phyloP scores from a whole-genome alignment of 2,113 vertebrate species.

The Pelusios castaneus region DNA sequence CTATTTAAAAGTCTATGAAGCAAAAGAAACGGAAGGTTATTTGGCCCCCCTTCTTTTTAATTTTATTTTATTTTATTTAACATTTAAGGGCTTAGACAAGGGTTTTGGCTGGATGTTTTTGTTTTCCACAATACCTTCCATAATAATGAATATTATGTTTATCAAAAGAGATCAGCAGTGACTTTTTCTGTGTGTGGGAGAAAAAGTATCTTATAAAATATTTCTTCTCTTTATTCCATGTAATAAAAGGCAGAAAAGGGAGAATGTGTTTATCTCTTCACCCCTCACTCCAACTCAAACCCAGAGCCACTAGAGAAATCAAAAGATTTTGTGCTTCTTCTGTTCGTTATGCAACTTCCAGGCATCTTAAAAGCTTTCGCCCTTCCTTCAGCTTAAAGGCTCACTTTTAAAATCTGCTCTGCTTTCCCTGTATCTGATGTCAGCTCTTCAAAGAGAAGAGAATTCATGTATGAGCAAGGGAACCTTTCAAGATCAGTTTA shows the following conservation, averaged over 20 bases:
- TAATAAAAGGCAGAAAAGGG: slow-evolving; percentile 44
- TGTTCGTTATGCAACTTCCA: slow-evolving; percentile 65
- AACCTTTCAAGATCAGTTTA: slow-evolving; percentile 52
- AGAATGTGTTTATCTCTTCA: slow-evolving; percentile 61
- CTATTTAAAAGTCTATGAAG: neutral
- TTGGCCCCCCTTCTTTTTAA: slow-evolving; percentile 1
- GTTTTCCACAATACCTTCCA: slow-evolving; percentile 46
- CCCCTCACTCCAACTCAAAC: slow-evolving; percentile 44
- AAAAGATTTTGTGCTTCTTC: slow-evolving; percentile 53
- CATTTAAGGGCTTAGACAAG: neutral
- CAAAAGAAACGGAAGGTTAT: neutral
- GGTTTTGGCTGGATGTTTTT: slow-evolving; percentile 11
- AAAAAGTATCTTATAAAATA: slow-evolving; percentile 39
- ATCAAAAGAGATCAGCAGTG: slow-evolving; percentile 35
- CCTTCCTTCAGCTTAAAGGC: slow-evolving; percentile 58
- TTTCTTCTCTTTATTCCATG: slow-evolving; percentile 58
- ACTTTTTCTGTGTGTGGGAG: neutral
- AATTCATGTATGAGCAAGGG: slow-evolving; percentile 59
- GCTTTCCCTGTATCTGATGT: slow-evolving; percentile 24
- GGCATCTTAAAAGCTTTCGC: slow-evolving; percentile 32
- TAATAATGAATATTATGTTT: slow-evolving; percentile 17
- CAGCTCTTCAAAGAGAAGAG: slow-evolving; percentile 65
- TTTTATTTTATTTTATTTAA: neutral
- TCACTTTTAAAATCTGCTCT: slow-evolving; percentile 59
- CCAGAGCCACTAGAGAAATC: slow-evolving; percentile 67